Percentiles rank a stretch among this genome's conserved stretches.
Conservation (phyloP, 2,888 invertebrate species). For the Papilio elwesi region DNA sequence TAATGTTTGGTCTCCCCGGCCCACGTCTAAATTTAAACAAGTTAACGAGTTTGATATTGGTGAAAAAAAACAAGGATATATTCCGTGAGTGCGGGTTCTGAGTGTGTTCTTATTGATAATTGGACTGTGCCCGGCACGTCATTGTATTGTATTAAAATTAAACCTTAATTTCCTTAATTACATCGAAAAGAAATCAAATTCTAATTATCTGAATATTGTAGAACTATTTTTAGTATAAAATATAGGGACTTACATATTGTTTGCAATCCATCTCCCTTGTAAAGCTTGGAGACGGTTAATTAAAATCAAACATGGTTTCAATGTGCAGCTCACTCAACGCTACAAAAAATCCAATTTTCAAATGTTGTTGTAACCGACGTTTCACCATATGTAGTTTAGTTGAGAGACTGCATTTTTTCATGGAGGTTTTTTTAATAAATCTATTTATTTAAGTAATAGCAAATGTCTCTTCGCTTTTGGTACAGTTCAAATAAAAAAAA, state of each 20-base stretch:
- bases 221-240: slow-evolving; percentile 44
- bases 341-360: slow-evolving; percentile 44
- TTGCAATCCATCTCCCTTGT: slow-evolving; percentile 48
- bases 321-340: slow-evolving; percentile 40
- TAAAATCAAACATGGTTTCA: slow-evolving; percentile 63
- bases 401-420: neutral
- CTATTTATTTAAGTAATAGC: neutral
- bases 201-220: slow-evolving; percentile 2
- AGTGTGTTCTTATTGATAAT: too few relatives aligned
- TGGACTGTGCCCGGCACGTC: too few relatives aligned
- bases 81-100: too few relatives aligned
- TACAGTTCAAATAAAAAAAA: neutral
- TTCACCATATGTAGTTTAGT: slow-evolving; percentile 5
- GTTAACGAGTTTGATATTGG: too few relatives aligned
- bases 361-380: slow-evolving; percentile 41
- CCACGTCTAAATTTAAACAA: too few relatives aligned
- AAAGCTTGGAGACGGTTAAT: slow-evolving; percentile 64
- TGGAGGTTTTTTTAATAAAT: neutral
- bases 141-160: too few relatives aligned
- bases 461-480: neutral
- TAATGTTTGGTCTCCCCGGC: too few relatives aligned
- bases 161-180: too few relatives aligned
- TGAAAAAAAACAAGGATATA: too few relatives aligned
- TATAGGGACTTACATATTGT: slow-evolving; percentile 42
- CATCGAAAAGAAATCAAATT: neutral